Percentiles rank a stretch among this genome's conserved stretches.
Evolutionary conservation across 2,797 vertebrate genomes (phyloP).

Genomic region (Taeniopygia guttata): DNA sequence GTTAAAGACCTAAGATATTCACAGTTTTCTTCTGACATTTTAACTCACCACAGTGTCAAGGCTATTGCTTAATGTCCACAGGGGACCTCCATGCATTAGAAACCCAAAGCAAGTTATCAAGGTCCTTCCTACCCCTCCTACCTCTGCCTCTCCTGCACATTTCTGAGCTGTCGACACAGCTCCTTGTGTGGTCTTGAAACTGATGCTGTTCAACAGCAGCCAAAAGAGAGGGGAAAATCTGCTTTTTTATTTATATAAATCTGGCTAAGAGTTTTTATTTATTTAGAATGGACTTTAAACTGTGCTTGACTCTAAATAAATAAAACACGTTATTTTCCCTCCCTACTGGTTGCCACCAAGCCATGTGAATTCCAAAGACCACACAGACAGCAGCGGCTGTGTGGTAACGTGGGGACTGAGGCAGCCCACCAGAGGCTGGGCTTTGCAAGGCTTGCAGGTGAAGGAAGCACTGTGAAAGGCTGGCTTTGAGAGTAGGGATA

Average conservation of each 20-base stretch:
- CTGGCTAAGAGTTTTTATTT: constrained; percentile 76
- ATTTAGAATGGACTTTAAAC: constrained; percentile 79
- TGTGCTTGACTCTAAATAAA: constrained; percentile 77
- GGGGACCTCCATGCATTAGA: not conserved
- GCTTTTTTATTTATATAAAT: constrained; percentile 73
- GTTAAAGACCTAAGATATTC: not conserved
- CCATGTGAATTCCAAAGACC: constrained; percentile 71
- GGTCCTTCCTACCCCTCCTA: not conserved
- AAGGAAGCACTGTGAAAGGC: not conserved
- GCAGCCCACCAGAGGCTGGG: not conserved
- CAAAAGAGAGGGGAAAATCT: constrained; percentile 53
- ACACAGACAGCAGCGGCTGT: constrained; percentile 71
- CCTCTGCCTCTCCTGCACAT: not conserved
- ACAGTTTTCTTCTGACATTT: not conserved
- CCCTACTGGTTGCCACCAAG: constrained; percentile 61
- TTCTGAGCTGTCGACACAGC: constrained; percentile 47
- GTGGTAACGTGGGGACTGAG: not conserved
- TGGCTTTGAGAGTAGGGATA: not conserved
- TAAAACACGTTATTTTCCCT: constrained; percentile 67
- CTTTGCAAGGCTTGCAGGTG: constrained; percentile 44
- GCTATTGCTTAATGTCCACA: not conserved
- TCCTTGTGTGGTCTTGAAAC: constrained; percentile 71
- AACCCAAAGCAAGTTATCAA: not conserved
- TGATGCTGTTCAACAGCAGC: constrained; percentile 45
- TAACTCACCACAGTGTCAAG: not conserved